Base-by-base conservation (phyloP, 2,888 invertebrate species). In the Parelbella ahira region DNA sequence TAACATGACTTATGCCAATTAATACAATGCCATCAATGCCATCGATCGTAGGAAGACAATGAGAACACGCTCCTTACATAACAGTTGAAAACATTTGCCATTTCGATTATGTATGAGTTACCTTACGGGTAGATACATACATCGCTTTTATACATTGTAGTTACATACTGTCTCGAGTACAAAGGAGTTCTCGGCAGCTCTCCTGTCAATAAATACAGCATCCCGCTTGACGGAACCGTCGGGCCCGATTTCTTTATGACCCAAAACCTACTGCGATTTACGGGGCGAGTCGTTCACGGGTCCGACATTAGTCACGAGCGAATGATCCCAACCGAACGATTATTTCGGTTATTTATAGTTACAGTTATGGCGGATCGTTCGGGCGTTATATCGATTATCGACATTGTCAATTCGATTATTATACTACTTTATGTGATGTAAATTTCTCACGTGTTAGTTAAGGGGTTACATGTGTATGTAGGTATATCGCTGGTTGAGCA, bases 191-290 rank as follows among this genome's bases (percentile, higher is more conserved):
- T 3, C 15, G 15, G 15, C 2, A 15, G 15, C 15, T 11, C 18
- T 19, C n/a, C 13, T 11, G n/a, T 15, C 20, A 27, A 28, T 37
- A 37, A 37, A 37, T 37, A 33, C 10, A 27, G 39, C 25, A 41
- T 33, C 20, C 9, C 27, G 33, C 41, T 21, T 33, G 33, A 41
- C 59, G 58, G 51, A 49, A 56, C 50, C 44, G 51, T 46, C 52
- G 49, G 78, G 79, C 74, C 48, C 66, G 76, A 74, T 56, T 66
- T 58, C 68, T 78, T 81, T 79, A 81, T 68, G 75, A 80, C 42
- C 72, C 70, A 74, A 76, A 81, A 79, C 79, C 65, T 65, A 62
- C 28, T 50, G 49, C 55, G 58, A 75, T 75, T 75, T 73, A 75
- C 68, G 69, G 70, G 69, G 70, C 37, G 42, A 37, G 44, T 51